phyloP scores from a whole-genome alignment of 2,888 invertebrate species.

The Synergus laeviventris region DNA sequence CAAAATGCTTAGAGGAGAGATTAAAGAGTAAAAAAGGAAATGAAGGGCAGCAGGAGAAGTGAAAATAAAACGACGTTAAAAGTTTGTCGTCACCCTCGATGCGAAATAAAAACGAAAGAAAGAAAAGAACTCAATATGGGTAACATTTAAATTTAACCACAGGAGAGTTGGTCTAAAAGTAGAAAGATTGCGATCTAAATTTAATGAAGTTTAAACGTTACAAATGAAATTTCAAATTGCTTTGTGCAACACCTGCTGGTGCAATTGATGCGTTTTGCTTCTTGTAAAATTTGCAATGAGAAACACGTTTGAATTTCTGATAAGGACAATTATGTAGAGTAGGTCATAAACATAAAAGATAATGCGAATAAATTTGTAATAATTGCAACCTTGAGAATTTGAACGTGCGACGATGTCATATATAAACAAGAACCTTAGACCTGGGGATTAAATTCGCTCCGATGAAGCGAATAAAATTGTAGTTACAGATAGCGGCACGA shows the following conservation, averaged over 20 bases:
- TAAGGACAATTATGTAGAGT: slow-evolving; percentile 18
- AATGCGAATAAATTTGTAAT: neutral
- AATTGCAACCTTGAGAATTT: neutral
- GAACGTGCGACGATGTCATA: neutral
- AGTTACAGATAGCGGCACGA: neutral
- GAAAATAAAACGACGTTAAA: neutral
- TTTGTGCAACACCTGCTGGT: neutral
- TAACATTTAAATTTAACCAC: no score
- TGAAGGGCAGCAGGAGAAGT: neutral
- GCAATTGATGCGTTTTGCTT: neutral
- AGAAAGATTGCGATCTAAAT: no score
- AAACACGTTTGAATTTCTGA: neutral
- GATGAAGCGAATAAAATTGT: slow-evolving; percentile 25
- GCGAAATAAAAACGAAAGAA: neutral
- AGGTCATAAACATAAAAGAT: slow-evolving; percentile 1
- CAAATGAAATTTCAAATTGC: neutral
- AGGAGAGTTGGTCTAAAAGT: no score
- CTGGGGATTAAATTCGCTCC: neutral
- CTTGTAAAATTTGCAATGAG: neutral
- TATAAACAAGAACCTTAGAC: neutral
- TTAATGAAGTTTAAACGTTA: neutral
- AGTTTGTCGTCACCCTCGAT: slow-evolving; percentile 7
- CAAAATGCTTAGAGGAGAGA: neutral
- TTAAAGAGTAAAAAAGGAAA: neutral
- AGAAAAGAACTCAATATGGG: neutral